Percentiles rank a stretch among this genome's conserved stretches.
phyloP scores from a whole-genome alignment of 1,140 invertebrate species.

The Apis cerana region DNA sequence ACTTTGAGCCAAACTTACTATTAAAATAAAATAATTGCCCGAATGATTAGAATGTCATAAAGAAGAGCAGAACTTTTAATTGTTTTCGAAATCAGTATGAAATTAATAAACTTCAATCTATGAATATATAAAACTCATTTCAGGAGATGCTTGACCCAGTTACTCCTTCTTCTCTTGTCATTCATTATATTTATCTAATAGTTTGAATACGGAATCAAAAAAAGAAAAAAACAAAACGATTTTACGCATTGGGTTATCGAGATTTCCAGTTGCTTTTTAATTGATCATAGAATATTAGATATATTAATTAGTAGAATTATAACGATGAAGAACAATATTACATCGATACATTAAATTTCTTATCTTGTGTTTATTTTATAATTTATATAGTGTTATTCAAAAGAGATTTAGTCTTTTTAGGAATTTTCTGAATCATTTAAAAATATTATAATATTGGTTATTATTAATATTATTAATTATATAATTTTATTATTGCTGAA shows the following conservation, averaged over 20 bases:
- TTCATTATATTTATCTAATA: conserved; percentile 10
- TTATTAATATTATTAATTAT: too few relatives aligned
- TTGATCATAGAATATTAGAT: too few relatives aligned
- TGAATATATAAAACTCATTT: not conserved
- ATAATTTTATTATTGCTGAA: too few relatives aligned
- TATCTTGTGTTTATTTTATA: not conserved
- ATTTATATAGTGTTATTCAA: not conserved
- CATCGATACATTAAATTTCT: not conserved
- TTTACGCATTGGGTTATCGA: not conserved
- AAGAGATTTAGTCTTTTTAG: not conserved
- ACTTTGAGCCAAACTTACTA: not conserved
- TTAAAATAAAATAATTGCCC: not conserved
- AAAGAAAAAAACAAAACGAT: not conserved
- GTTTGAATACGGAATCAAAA: not conserved
- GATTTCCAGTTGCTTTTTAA: not conserved
- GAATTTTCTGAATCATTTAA: not conserved
- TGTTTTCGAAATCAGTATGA: not conserved
- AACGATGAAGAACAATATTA: not conserved
- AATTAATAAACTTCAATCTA: conserved; percentile 32
- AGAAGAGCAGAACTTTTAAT: conserved; percentile 19
- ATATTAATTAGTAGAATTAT: not conserved
- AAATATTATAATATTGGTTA: too few relatives aligned
- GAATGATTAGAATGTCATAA: not conserved
- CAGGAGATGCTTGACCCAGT: conserved; percentile 3
- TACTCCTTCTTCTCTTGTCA: not conserved